Base-by-base conservation (phyloP, 2,888 invertebrate species). In the Lottia gigantea region DNA sequence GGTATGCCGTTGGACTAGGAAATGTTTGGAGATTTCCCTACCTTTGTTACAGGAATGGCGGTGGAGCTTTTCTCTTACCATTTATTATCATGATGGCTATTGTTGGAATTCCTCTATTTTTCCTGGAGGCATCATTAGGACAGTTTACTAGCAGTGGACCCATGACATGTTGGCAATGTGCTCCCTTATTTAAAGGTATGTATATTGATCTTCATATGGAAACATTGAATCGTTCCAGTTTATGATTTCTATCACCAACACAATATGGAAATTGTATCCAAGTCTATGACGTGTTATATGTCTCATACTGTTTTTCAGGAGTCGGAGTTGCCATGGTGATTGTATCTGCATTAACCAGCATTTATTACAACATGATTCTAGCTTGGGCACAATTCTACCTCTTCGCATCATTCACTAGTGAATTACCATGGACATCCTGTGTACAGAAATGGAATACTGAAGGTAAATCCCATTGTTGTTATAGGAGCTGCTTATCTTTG, bases 11-110 rank as follows among this genome's bases (percentile, higher is more conserved):
- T 1, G 85, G 85, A 0, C 79, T 86, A 16, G 85, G 86, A 16
- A 86, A 86, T 79, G 89, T 92, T 16, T 92, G 92, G 92, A 87
- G 92, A 72, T 92, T 92, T 86, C 92, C 92, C 4, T 92, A 92
- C 76, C 78, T 87, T 14, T 86, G 85, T 72, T 87, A 86, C 77
- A 76, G 82, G 55, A 86, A 86, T 74, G 86, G 86, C 8, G 86
- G 86, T 2, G 88, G 88, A 45, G 88, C 88, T 4, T 88, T 88
- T 74, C 78, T 88, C 12, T 83, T 88, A 19, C 88, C 88, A 0
- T 88, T 87, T 72, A 76, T 82, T 12, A 73, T 88, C 23, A 87
- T 88, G 87, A 82, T 88, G 81, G 69, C 82, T 8, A 80, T 87
- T 23, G 83, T 87, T 15, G 88, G 88, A 0, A 78, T 88, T 23